These are phyloP conservation scores for Lophotriccus pileatus DNA, from an alignment of 2,797 vertebrate genomes.

Conservation along the genomic window DNA sequence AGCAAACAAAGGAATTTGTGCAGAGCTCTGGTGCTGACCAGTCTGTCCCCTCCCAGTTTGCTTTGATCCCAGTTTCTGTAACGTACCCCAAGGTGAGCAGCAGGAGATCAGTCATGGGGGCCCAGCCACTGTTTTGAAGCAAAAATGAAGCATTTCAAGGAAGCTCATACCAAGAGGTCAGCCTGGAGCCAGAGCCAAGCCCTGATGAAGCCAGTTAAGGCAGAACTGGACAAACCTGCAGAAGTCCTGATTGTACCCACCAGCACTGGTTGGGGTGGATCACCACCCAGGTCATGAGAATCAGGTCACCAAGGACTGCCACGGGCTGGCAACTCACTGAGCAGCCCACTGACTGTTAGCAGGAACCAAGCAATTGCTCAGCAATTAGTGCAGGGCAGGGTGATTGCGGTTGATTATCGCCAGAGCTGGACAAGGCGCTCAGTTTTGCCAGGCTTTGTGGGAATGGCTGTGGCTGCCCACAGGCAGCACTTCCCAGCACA, in stretches of 20 bases:
- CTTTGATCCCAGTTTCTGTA: neutral
- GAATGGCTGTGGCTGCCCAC: neutral
- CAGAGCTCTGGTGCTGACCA: neutral
- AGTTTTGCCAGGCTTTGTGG: neutral
- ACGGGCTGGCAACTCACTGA: neutral
- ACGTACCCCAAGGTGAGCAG: neutral
- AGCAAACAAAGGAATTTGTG: neutral
- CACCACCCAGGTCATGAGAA: constrained; percentile 31
- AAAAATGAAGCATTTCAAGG: neutral
- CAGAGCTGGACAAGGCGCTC: neutral
- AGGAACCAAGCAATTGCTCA: neutral
- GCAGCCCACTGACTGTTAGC: neutral
- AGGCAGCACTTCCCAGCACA: neutral
- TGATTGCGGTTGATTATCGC: fast-evolving
- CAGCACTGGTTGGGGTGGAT: neutral
- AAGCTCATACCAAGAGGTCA: neutral
- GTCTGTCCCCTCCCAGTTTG: neutral
- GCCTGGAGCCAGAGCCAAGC: neutral
- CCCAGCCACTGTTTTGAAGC: neutral
- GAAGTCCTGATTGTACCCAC: neutral
- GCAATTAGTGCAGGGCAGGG: neutral
- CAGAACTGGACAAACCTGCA: constrained; percentile 35
- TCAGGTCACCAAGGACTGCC: neutral
- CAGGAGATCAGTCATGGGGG: neutral
- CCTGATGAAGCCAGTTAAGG: neutral